Conservation (phyloP, 23 tunicate species). For the Phallusia fumigata region DNA sequence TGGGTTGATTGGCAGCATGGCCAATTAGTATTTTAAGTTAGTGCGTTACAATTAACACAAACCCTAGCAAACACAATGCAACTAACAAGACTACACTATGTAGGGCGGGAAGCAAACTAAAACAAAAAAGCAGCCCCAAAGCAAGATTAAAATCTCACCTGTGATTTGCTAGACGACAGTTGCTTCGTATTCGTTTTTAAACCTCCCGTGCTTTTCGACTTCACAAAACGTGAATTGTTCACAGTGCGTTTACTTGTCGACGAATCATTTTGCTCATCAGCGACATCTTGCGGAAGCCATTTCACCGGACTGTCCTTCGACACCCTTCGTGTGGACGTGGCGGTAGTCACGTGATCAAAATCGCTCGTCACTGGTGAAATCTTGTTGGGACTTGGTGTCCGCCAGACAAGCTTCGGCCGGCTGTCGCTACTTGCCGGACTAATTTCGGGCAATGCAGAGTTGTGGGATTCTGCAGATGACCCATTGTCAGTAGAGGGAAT, state of each 20-base stretch:
- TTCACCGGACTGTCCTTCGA: background rate
- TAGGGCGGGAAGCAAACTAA: no score
- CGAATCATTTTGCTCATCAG: background rate
- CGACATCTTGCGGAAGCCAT: background rate
- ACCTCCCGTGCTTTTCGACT: background rate
- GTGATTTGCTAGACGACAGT: background rate
- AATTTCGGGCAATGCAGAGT: background rate
- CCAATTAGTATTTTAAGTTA: no score
- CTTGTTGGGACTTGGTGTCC: constrained; percentile 12
- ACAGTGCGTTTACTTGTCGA: background rate
- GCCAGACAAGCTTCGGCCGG: background rate
- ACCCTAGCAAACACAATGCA: no score
- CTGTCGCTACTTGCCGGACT: constrained; percentile 10
- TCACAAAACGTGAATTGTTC: background rate
- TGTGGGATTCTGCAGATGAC: background rate
- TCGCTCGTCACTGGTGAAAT: background rate
- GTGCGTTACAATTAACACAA: no score
- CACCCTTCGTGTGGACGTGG: background rate
- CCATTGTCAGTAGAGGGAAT: background rate
- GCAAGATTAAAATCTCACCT: background rate
- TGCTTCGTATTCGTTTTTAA: background rate
- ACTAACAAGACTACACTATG: no score
- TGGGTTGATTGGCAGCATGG: no score
- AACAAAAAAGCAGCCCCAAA: no score
- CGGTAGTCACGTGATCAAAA: background rate